These are phyloP conservation scores for Tetheella fluctuosa DNA, from an alignment of 2,888 invertebrate species.

Conservation along the genomic window DNA sequence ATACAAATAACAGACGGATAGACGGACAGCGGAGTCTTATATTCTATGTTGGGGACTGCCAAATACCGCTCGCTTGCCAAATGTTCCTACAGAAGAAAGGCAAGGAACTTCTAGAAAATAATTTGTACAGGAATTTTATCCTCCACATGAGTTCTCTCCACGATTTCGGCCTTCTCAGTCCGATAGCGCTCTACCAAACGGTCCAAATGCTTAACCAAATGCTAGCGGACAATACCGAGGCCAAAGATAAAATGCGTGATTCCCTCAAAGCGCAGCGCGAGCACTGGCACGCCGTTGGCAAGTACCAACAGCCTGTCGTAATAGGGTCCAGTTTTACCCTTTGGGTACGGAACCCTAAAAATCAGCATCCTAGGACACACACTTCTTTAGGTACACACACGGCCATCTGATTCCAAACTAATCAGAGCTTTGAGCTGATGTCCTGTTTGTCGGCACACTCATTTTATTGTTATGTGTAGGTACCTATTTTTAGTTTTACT, in stretches of 20 bases:
- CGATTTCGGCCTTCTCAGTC: conserved; percentile 95
- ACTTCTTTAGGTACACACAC: too few species aligned
- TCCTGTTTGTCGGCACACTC: too few species aligned
- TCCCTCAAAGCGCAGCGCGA: conserved; percentile 70
- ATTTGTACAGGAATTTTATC: conserved; percentile 96
- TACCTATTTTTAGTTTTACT: too few species aligned
- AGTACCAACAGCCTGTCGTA: conserved; percentile 69
- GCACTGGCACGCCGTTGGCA: conserved; percentile 76
- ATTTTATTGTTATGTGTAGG: too few species aligned
- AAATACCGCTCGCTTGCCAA: conserved; percentile 94
- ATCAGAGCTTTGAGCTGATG: too few species aligned
- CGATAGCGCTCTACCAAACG: conserved; percentile 91
- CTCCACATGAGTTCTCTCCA: conserved; percentile 96
- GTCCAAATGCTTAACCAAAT: conserved; percentile 91
- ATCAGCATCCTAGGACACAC: too few species aligned
- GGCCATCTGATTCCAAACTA: too few species aligned
- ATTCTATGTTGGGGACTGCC: conserved; percentile 97
- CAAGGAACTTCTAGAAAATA: conserved; percentile 92
- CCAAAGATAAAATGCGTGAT: conserved; percentile 79
- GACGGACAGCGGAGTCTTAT: too few species aligned
- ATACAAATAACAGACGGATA: too few species aligned
- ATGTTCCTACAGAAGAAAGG: conserved; percentile 95
- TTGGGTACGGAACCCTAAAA: too few species aligned
- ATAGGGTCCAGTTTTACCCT: too few species aligned
- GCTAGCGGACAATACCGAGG: conserved; percentile 85